Evolutionary conservation across 1,140 invertebrate genomes (phyloP).

Genomic region (Pemphigus obesinymphae): DNA sequence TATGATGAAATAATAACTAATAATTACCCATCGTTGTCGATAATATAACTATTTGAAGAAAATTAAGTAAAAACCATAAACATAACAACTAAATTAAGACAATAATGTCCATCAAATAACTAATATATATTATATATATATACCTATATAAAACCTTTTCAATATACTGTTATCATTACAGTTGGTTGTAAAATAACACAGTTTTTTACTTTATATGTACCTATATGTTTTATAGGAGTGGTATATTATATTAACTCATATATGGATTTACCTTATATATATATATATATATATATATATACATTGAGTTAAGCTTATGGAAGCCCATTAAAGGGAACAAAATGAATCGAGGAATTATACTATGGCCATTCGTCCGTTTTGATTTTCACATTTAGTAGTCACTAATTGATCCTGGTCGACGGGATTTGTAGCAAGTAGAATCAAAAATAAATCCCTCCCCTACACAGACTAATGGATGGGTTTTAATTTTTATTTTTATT

Average conservation of each 20-base stretch:
- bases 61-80: too few species aligned
- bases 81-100: too few species aligned
- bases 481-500: slow-evolving; percentile 11
- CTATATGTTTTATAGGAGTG: neutral
- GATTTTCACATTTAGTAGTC: slow-evolving; percentile 9
- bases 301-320: neutral
- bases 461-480: neutral
- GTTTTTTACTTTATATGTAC: neutral
- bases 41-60: too few species aligned
- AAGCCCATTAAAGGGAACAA: slow-evolving; percentile 1
- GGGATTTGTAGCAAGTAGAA: neutral
- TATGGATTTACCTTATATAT: too few species aligned
- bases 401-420: slow-evolving; percentile 18
- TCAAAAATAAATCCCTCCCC: neutral
- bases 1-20: too few species aligned
- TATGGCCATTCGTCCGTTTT: neutral
- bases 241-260: too few species aligned
- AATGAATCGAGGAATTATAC: slow-evolving; percentile 19
- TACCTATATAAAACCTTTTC: too few species aligned
- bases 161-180: too few species aligned
- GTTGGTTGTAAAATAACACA: neutral
- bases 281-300: too few species aligned
- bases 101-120: too few species aligned
- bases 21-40: too few species aligned
- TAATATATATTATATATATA: too few species aligned